A percentile compares a stretch with the other conserved stretches of the same genome.
These are phyloP conservation scores for Rhipidura dahli DNA, from an alignment of 2,113 vertebrate genomes.

Conservation along the genomic window DNA sequence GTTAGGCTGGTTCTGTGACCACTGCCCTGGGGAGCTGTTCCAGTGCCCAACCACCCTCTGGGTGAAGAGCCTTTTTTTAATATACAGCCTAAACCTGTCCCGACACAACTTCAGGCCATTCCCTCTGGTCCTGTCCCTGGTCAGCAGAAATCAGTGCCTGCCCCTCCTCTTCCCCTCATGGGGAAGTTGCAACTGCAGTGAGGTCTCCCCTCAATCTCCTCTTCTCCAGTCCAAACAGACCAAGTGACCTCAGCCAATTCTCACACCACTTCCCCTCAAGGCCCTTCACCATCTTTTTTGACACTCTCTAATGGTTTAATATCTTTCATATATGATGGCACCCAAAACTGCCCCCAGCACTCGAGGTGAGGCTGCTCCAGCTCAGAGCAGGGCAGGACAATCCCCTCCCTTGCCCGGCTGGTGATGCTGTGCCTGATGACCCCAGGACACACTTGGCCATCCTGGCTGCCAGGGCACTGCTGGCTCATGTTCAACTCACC, in stretches of 20 bases:
- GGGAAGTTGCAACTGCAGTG: background rate
- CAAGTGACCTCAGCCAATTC: background rate
- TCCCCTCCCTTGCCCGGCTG: background rate
- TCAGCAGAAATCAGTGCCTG: background rate
- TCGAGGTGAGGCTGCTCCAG: background rate
- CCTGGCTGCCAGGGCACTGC: background rate
- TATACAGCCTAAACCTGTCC: too few relatives aligned
- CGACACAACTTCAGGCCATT: background rate
- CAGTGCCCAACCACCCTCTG: background rate
- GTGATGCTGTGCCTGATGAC: rapidly evolving
- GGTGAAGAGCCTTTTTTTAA: background rate
- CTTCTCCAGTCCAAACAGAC: background rate
- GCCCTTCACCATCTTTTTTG: background rate
- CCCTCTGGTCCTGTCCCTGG: background rate
- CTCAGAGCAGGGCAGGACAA: rapidly evolving
- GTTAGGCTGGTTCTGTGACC: background rate
- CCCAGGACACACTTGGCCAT: background rate
- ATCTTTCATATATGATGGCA: rapidly evolving
- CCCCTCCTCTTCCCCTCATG: rapidly evolving
- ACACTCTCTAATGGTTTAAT: rapidly evolving
- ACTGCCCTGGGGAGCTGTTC: background rate
- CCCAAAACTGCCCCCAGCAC: background rate
- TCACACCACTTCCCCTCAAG: rapidly evolving
- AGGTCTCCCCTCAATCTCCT: background rate
- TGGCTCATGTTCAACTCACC: rapidly evolving